Base-by-base conservation (phyloP, 2,888 invertebrate genomes). In the Drosophila nr. perissopoda region DNA sequence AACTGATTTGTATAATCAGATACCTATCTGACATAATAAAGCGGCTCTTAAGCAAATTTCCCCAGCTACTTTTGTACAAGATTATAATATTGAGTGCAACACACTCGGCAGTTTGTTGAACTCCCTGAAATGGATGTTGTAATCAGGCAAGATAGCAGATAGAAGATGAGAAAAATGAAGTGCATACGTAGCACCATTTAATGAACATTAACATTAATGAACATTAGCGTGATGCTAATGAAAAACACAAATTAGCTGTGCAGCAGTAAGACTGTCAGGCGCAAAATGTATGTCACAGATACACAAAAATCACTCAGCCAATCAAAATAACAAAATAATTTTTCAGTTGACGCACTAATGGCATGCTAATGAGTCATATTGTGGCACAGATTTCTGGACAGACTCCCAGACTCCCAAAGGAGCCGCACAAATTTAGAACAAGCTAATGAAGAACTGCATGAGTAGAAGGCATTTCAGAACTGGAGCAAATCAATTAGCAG, bases 401-500 rank as follows among this genome's bases (percentile, higher is more conserved):
- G 42, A 69, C 13, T 53, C 38, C 60, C 57, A 42, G 42, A 66
- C 18, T 53, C 38, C 60, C 66, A 49, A 62, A 56, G 59, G 58
- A 51, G 52, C 48, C 33, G 25, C 53, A 34, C 60, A 67, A 69
- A 60, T 72, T 34, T 59, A 63, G 77, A 57, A 27, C 36, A 56
- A 49, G 10, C 66, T 60, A 71, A 71, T 71, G 67, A 80, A 65
- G 31, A 56, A 42, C 25, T 53, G 38, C 59, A 36, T 33, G 29
- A 29, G 29, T 21, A 34, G 21, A 18, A 34, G 45, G 45, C 16
- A 31, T 59, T 49, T 48, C 34, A 27, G 59, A 77, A 68, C 27
- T 83, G 61, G 83, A 76, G 67, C 87, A 84, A 87, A 75, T 79
- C 77, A 85, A 87, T 85, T 85, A 89, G 54, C 85, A 89, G 88